Conservation (phyloP, 2,797 vertebrate species). For the Ceryle rudis region DNA sequence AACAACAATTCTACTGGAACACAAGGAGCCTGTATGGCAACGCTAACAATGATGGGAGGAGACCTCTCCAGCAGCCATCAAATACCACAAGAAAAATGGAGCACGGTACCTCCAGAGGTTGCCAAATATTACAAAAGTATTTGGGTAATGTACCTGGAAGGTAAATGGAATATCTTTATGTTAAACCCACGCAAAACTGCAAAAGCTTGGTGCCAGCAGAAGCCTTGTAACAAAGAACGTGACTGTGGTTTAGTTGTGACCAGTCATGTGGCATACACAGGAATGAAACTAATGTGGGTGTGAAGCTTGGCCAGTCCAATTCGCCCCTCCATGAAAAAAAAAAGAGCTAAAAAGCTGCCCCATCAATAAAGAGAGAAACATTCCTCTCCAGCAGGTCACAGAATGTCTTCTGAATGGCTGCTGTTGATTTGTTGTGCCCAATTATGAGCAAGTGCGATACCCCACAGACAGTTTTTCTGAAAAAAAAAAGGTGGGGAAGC, state of each 20-base stretch:
- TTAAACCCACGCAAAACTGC: neutral
- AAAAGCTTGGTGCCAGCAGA: neutral
- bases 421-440: constrained; percentile 3
- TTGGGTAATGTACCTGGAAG: neutral
- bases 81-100: neutral
- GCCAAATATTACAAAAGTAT: neutral
- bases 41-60: neutral
- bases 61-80: neutral
- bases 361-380: constrained; percentile 25
- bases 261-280: neutral
- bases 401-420: neutral
- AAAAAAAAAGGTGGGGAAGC: constrained; percentile 25
- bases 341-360: neutral
- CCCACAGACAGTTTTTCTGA: constrained; percentile 27
- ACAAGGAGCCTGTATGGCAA: neutral
- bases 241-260: neutral
- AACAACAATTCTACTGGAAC: neutral
- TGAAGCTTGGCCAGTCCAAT: constrained; percentile 7
- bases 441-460: constrained; percentile 18
- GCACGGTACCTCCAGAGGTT: neutral
- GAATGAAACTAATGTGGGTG: neutral
- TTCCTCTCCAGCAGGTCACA: neutral
- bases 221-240: neutral
- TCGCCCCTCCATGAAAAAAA: neutral
- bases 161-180: neutral